phyloP scores from a whole-genome alignment of 2,797 vertebrate species.

The Odontamblyopus rebecca region DNA sequence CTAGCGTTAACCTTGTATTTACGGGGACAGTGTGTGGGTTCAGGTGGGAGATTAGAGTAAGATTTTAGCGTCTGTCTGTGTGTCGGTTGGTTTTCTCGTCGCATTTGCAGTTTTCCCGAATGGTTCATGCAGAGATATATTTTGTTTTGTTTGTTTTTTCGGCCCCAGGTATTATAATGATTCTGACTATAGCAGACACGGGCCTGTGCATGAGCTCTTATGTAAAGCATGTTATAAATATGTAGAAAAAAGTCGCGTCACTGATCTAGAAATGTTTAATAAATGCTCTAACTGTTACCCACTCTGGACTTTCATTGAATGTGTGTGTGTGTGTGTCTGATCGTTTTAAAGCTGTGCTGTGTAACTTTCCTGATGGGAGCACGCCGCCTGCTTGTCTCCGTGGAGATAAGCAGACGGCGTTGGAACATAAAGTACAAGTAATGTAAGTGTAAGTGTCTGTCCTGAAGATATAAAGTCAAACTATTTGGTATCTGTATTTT shows the following conservation, averaged over 20 bases:
- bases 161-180: constrained; percentile 4
- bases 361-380: neutral
- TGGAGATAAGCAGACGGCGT: no score
- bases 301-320: constrained; percentile 20
- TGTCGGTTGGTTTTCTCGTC: neutral
- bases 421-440: no score
- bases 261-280: constrained; percentile 40
- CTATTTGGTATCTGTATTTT: no score
- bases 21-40: neutral
- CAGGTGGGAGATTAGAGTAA: neutral
- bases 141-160: constrained; percentile 1
- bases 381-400: no score
- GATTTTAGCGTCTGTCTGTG: neutral
- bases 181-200: constrained; percentile 2
- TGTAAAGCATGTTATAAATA: constrained; percentile 54
- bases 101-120: constrained; percentile 7
- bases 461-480: no score
- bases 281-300: constrained; percentile 37
- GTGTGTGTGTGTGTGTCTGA: neutral
- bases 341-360: no score
- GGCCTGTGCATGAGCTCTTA: constrained; percentile 50
- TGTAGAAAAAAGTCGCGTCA: constrained; percentile 43
- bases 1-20: neutral
- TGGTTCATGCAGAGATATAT: constrained; percentile 18
- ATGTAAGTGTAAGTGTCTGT: no score